A percentile compares a stretch with the other conserved stretches of the same genome.
Conservation (phyloP, 2,113 vertebrate species). For the Melierax canorus region DNA sequence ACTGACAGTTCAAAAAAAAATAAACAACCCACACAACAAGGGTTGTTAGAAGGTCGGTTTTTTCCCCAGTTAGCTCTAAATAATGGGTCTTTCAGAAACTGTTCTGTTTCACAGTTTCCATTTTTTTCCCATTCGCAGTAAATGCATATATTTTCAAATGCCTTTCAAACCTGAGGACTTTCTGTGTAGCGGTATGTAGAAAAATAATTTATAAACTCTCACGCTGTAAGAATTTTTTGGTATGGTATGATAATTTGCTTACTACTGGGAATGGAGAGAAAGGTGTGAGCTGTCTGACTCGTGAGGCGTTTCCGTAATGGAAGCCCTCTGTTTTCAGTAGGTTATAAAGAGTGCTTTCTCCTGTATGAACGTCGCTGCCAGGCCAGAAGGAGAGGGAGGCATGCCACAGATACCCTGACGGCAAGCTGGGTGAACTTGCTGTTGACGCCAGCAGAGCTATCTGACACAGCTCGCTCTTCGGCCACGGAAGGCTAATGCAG, state of each 20-base stretch:
- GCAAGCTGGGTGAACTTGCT: background rate
- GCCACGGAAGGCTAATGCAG: background rate
- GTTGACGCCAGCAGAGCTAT: background rate
- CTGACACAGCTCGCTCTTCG: accelerated
- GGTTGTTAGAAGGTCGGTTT: background rate
- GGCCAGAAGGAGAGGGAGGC: background rate
- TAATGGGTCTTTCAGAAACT: background rate
- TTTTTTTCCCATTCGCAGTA: background rate
- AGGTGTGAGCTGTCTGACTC: background rate
- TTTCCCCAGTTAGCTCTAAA: background rate
- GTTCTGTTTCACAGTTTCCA: background rate
- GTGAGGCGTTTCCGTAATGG: background rate
- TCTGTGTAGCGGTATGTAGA: background rate
- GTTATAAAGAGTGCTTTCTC: background rate
- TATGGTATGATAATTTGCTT: background rate
- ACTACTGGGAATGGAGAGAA: background rate
- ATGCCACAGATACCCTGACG: accelerated
- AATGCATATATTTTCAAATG: background rate
- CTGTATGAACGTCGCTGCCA: accelerated
- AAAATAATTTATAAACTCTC: background rate
- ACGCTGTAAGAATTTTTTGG: background rate
- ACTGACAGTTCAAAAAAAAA: background rate
- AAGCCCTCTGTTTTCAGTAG: accelerated
- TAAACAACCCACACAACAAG: background rate
- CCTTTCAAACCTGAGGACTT: background rate